A percentile compares a stretch with the other conserved stretches of the same genome.
phyloP scores from a whole-genome alignment of 2,797 vertebrate genomes.

The Esox lucius region DNA sequence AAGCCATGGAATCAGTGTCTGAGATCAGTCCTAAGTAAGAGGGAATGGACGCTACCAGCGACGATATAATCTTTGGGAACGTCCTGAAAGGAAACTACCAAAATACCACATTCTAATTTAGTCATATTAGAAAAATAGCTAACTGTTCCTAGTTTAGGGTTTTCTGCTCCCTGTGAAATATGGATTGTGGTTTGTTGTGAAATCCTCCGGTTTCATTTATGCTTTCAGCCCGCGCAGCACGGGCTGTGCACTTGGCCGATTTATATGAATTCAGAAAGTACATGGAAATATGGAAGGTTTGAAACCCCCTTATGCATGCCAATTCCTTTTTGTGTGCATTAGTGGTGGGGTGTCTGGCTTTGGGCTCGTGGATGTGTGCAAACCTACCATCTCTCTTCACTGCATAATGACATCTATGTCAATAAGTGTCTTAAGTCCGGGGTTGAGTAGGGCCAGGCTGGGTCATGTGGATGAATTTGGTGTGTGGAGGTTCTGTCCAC shows the following conservation, averaged over 20 bases:
- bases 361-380: not conserved
- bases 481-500: no score
- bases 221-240: no score
- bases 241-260: no score
- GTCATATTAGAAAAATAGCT: not conserved
- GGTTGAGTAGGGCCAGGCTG: no score
- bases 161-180: not conserved
- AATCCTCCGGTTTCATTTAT: not conserved
- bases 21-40: not conserved
- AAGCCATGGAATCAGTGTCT: constrained; percentile 44
- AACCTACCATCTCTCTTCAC: no score
- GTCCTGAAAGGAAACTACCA: not conserved
- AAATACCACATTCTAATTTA: not conserved
- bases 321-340: not conserved
- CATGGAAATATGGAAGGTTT: no score
- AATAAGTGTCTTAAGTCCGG: no score
- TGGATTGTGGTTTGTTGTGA: not conserved
- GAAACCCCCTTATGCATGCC: no score
- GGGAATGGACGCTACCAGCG: not conserved
- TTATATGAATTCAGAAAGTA: no score
- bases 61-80: not conserved
- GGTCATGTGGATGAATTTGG: no score
- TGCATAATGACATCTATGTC: no score
- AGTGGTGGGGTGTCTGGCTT: constrained; percentile 10
- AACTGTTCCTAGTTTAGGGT: not conserved